These are phyloP conservation scores for Achroia grisella DNA, from an alignment of 1,140 invertebrate species.

Conservation along the genomic window DNA sequence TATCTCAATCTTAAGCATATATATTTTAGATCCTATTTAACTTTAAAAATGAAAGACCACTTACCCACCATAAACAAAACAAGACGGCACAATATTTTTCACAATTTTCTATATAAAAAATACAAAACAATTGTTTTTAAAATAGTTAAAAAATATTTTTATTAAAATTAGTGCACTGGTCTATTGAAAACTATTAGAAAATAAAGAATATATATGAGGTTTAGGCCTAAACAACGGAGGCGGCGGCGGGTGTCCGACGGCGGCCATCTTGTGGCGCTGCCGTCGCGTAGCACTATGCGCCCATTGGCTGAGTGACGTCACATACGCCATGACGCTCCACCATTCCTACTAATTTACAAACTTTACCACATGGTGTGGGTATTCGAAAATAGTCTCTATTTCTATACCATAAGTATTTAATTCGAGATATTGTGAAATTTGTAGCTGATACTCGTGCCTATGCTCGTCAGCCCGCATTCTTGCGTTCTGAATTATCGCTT, in stretches of 20 bases:
- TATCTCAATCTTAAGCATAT: too few relatives aligned
- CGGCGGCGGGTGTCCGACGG: constrained; percentile 56
- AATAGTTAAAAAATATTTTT: constrained; percentile 10
- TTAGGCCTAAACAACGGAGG: constrained; percentile 66
- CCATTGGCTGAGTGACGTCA: constrained; percentile 69
- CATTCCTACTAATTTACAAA: constrained; percentile 52
- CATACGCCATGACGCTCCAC: constrained; percentile 57
- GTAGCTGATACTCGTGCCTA: constrained; percentile 25
- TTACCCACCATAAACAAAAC: constrained; percentile 2
- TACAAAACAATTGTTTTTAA: constrained; percentile 17
- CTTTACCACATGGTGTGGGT: constrained; percentile 7
- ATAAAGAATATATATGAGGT: constrained; percentile 20
- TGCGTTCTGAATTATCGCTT: constrained; percentile 56
- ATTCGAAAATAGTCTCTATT: too few relatives aligned
- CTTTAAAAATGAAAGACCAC: too few relatives aligned
- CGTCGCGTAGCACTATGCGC: constrained; percentile 46
- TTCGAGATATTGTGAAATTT: background rate
- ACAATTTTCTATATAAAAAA: constrained; percentile 15
- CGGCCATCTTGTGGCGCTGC: constrained; percentile 68
- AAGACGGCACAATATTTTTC: constrained; percentile 26
- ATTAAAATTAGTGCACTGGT: background rate
- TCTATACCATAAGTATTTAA: too few relatives aligned
- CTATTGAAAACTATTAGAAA: constrained; percentile 1
- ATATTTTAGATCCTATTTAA: too few relatives aligned
- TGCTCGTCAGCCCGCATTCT: constrained; percentile 62